Conservation (phyloP, 2,113 vertebrate species). For the Notarius quadriscutis region DNA sequence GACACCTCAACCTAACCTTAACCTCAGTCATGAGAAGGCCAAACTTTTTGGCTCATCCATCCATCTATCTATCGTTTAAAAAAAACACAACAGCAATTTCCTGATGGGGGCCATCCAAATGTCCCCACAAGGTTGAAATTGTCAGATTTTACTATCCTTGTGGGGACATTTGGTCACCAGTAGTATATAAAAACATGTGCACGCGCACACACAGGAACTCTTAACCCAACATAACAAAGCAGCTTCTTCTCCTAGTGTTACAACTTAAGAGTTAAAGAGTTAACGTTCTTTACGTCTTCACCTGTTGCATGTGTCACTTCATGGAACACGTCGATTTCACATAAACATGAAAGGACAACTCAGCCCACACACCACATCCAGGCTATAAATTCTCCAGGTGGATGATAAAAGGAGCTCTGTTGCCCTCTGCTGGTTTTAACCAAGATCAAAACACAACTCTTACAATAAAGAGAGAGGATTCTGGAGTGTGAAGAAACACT, state of each 20-base stretch:
- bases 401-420: neutral
- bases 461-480: neutral
- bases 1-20: no score
- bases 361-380: neutral
- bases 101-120: no score
- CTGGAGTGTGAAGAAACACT: neutral
- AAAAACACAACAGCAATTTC: no score
- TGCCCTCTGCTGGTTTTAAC: constrained; percentile 35
- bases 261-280: neutral
- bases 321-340: neutral
- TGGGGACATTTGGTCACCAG: no score
- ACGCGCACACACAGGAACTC: neutral
- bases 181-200: no score
- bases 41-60: no score
- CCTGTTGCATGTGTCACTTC: neutral
- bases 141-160: no score
- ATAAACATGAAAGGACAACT: neutral
- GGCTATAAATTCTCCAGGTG: neutral
- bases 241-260: no score
- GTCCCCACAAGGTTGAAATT: no score
- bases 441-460: neutral
- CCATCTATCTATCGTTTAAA: no score
- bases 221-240: neutral
- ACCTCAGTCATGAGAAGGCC: neutral
- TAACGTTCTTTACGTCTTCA: neutral